phyloP scores from a whole-genome alignment of 2,888 invertebrate genomes.

The Chalcosyrphus nemorum region DNA sequence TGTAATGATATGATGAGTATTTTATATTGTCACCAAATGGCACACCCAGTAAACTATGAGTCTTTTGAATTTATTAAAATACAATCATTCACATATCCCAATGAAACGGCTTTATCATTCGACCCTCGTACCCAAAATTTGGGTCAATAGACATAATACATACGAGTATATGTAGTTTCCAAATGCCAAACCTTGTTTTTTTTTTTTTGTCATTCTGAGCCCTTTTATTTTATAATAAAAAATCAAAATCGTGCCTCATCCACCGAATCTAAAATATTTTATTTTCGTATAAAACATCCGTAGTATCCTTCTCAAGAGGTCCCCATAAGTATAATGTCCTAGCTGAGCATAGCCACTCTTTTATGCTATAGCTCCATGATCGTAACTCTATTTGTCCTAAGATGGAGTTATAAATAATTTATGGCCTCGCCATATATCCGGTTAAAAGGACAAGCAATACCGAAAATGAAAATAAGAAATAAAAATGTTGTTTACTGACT shows the following conservation, averaged over 20 bases:
- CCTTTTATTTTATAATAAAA: constrained; percentile 7
- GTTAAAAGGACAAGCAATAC: constrained; percentile 20
- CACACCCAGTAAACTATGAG: neutral
- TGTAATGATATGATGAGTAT: neutral
- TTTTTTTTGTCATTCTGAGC: neutral
- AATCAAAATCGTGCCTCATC: neutral
- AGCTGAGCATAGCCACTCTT: neutral
- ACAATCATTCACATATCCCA: neutral
- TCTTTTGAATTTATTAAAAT: neutral
- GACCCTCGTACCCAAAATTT: neutral
- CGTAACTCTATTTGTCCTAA: constrained; percentile 29
- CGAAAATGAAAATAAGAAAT: constrained; percentile 10
- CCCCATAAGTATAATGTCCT: neutral
- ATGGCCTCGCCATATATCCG: constrained; percentile 2
- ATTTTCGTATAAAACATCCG: neutral
- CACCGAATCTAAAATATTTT: neutral
- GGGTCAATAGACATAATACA: neutral
- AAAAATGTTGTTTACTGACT: constrained; percentile 12
- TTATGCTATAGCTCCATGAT: neutral
- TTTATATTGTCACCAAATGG: neutral
- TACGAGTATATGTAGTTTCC: neutral
- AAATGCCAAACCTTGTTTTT: neutral
- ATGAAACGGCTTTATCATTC: neutral
- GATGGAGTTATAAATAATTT: constrained; percentile 48
- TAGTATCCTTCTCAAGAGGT: neutral